Evolutionary conservation across 37 sponge, comb jelly and placozoan species (phyloP), one percentile per base, ranked within the genome.

Genomic region (Cladorhizidae sp.): DNA sequence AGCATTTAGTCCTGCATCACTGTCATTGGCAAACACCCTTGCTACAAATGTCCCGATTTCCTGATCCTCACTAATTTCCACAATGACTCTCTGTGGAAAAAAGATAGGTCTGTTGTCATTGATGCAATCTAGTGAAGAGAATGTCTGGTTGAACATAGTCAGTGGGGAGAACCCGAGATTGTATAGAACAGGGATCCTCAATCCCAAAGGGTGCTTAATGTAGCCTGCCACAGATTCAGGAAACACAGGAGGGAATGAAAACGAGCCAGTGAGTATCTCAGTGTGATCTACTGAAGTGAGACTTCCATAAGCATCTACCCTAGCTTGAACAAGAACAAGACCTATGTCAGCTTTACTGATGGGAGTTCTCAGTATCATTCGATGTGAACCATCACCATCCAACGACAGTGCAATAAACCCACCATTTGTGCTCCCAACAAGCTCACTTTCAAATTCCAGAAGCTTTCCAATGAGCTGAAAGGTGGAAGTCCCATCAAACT

Each of bases 1-100:
- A 3, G 83, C 83, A 73, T 86, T 86, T 0, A 37, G 51, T 1
- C 78, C 87, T 43, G 86, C 71, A 70, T 90, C 91, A 73, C 67
- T 84, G 77, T 92, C 88, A 31, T 82, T 90, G 37, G 91, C 91
- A 80, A 84, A 80, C 49, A 89, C 90, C 8, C 23, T 43, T 1
- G 77, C 84, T 6, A 79, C 78, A 20, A 70, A 11, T 5, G 36
- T 72, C 57, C 64, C 55, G 40, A 61, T 33, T 65, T 26, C 35
- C 29, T 61, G 72, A 38, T 82, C 63, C 29, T 86, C 86, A n/a
- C 3, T 63, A 1, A 70, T 49, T 20, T 64, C 64, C 8, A 73
- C 70, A 2, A 22, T 57, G 1, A 49, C 70, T 11, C 42, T 58
- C 0, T 49, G 22, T 9, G 88, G 88, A 50, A 77, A 67, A 43